phyloP scores from a whole-genome alignment of 2,113 vertebrate species.

The Brachyhypopomus gauderio region DNA sequence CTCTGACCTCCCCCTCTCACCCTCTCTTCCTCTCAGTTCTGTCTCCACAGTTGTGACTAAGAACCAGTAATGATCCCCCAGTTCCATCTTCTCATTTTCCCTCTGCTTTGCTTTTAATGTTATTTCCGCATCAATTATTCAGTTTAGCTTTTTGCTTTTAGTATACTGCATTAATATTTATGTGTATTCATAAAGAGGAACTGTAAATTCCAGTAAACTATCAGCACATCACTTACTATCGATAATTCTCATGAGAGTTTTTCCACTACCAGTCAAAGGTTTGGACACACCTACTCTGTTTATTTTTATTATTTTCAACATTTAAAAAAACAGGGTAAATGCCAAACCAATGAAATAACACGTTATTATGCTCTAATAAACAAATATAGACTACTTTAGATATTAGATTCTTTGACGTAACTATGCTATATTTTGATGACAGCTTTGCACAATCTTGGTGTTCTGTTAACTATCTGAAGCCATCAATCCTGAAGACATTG shows the following conservation, averaged over 20 bases:
- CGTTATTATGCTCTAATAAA: no score
- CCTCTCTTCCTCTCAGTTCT: background rate
- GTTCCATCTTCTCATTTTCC: background rate
- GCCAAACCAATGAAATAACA: no score
- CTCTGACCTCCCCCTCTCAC: background rate
- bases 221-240: background rate
- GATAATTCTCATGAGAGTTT: conserved; percentile 4
- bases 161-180: background rate
- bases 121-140: background rate
- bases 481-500: no score
- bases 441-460: no score
- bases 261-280: no score
- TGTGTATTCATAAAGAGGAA: background rate
- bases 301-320: no score
- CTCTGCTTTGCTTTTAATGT: background rate
- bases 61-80: background rate
- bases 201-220: conserved; percentile 18
- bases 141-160: background rate
- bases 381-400: no score
- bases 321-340: no score
- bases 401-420: no score
- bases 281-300: no score
- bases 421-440: no score
- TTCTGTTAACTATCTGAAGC: no score
- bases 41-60: conserved; percentile 25